phyloP scores from a whole-genome alignment of 1,140 invertebrate genomes.

The Phortica variegata region DNA sequence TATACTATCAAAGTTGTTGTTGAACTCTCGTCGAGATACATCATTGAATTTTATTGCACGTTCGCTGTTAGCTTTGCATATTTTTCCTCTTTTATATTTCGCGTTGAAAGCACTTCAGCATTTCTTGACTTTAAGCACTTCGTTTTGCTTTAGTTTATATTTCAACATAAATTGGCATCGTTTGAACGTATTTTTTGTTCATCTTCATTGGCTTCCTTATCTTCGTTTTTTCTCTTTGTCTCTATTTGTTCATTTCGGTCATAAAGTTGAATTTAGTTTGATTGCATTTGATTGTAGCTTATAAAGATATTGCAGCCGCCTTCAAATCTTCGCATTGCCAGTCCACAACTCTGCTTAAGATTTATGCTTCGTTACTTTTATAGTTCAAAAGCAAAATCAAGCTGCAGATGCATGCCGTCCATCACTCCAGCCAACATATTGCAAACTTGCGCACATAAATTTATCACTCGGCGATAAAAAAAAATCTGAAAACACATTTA shows the following conservation, averaged over 20 bases:
- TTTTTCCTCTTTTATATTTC: conserved; percentile 5
- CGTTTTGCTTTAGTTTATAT: conserved; percentile 11
- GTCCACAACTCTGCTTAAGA: conserved; percentile 22
- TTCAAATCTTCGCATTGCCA: neutral
- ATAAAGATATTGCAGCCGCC: conserved; percentile 29
- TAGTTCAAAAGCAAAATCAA: conserved; percentile 31
- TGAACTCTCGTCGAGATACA: conserved; percentile 15
- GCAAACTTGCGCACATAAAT: neutral
- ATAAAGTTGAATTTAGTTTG: conserved; percentile 52
- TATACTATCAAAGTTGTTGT: conserved; percentile 5
- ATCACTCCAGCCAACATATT: neutral
- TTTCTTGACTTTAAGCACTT: neutral
- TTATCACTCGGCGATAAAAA: neutral
- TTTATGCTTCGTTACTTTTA: conserved; percentile 50
- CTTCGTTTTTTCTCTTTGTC: neutral
- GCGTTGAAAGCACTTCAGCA: neutral
- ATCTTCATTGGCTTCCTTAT: conserved; percentile 12
- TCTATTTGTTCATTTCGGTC: conserved; percentile 12
- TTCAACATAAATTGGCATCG: conserved; percentile 24
- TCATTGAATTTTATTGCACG: conserved; percentile 6
- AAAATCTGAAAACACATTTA: too few relatives aligned
- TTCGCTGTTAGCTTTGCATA: conserved; percentile 2
- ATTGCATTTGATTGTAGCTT: conserved; percentile 54
- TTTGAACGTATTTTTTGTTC: conserved; percentile 7
- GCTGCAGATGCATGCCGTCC: too few relatives aligned